Percentiles rank a stretch among this genome's conserved stretches.
Conservation (phyloP, 2,888 invertebrate genomes). For the Drosophila niveifrons region DNA sequence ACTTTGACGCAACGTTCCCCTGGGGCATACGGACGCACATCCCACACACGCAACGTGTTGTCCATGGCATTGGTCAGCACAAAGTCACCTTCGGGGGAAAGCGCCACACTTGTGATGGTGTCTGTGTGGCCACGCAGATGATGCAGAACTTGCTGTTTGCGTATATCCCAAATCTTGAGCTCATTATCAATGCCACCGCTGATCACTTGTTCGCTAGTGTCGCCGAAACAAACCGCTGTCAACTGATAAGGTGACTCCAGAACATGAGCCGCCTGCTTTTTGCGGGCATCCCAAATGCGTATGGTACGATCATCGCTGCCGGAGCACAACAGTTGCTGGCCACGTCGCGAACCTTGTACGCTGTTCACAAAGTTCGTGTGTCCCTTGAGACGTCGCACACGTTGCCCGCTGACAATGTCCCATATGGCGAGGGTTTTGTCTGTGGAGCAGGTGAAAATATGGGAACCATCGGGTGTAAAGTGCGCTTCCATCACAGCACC, state of each 20-base stretch:
- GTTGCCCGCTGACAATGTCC: conserved; percentile 95
- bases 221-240: conserved; percentile 96
- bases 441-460: conserved; percentile 95
- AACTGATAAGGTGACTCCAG: conserved; percentile 92
- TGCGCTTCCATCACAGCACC: conserved; percentile 98
- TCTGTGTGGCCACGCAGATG: conserved; percentile 97
- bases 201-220: conserved; percentile 97
- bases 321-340: conserved; percentile 95
- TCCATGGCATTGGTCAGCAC: conserved; percentile 99
- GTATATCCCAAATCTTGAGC: conserved; percentile 98
- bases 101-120: conserved; percentile 94
- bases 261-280: conserved; percentile 91
- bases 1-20: conserved; percentile 97
- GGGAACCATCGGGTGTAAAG: conserved; percentile 93
- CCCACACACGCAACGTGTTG: conserved; percentile 97
- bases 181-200: conserved; percentile 99
- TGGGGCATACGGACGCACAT: conserved; percentile 97
- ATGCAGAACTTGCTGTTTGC: conserved; percentile 92
- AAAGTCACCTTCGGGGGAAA: conserved; percentile 89
- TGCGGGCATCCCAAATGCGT: conserved; percentile 96
- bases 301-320: conserved; percentile 97
- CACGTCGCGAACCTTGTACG: conserved; percentile 90
- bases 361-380: conserved; percentile 92
- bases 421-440: conserved; percentile 98
- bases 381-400: conserved; percentile 96